Evolutionary conservation across 2,888 invertebrate species (phyloP), one percentile per base, ranked within the genome.

Genomic region (Calliopum simillimum): DNA sequence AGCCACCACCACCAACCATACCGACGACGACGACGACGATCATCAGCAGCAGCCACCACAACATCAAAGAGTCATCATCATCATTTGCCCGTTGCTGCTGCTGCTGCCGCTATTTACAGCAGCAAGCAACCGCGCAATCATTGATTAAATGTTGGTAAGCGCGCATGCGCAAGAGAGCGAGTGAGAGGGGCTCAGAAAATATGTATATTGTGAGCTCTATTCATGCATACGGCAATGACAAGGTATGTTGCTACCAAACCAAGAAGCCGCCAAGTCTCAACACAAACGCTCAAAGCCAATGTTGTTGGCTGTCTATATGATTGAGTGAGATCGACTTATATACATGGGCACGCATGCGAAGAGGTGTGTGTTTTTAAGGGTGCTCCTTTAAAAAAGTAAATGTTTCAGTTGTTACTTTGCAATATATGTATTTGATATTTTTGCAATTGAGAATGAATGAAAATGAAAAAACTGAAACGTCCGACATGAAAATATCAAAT

Each of bases 1-100:
- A n/a, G n/a, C n/a, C n/a, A 70, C 70, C 68, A 70, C 73, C 65
- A 65, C 69, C 58, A 44, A 33, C 62, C 11, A 3, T 64, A 33
- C 64, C 47, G 5, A 43, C 65, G 62, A 41, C 49, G n/a, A n/a
- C n/a, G n/a, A n/a, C n/a, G n/a, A n/a, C n/a, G n/a, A n/a, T n/a
- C n/a, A n/a, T n/a, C n/a, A n/a, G n/a, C 46, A 58, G 33, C 69
- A 69, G 62, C 23, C 11, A 21, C 55, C 58, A 64, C 70, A 70
- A 61, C 43, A 65, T 65, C 65, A 44, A 33, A 33, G 49, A 69
- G 62, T 56, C 62, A 69, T 69, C 59, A 65, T 49, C 65, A 65
- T 58, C 69, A 64, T 66, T 66, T 59, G 59, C 44, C 56, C 58
- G 44, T 44, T 21, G 43, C 43, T 44, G 21, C 43, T 16, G 43